A percentile compares a stretch with the other conserved stretches of the same genome.
These are phyloP conservation scores for Arbacia lixula DNA, from an alignment of 53 echinoderm and acorn worm species.

Conservation along the genomic window DNA sequence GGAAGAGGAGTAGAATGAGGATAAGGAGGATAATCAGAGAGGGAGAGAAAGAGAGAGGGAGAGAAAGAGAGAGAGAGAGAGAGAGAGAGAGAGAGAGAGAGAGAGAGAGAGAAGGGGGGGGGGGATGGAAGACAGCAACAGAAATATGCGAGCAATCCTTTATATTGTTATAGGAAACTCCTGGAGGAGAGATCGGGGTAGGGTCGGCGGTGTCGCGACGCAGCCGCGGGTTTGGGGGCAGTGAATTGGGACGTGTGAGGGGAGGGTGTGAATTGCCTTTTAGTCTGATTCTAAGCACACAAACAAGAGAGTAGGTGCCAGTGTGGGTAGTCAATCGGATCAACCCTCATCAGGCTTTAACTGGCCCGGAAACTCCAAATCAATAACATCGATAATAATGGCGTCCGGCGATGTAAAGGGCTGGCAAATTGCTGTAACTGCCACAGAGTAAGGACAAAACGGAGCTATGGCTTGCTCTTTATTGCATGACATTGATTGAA, in stretches of 20 bases:
- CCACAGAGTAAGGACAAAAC: too few species aligned
- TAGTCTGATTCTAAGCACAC: slow-evolving; percentile 37
- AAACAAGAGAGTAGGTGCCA: slow-evolving; percentile 53
- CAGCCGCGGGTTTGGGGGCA: background rate
- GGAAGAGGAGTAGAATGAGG: too few species aligned
- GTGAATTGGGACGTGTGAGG: slow-evolving; percentile 41
- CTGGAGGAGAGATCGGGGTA: too few species aligned
- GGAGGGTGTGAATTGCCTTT: slow-evolving; percentile 59
- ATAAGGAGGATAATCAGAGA: too few species aligned
- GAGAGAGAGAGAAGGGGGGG: too few species aligned
- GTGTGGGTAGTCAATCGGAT: slow-evolving; percentile 39
- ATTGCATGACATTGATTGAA: slow-evolving; percentile 44
- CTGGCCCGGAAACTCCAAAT: slow-evolving; percentile 48
- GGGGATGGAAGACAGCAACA: too few species aligned
- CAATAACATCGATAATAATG: slow-evolving; percentile 52
- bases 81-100: too few species aligned
- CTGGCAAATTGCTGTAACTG: slow-evolving; percentile 48
- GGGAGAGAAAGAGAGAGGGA: too few species aligned
- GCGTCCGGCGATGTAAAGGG: slow-evolving; percentile 25
- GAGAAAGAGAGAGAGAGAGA: too few species aligned
- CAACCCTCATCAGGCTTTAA: slow-evolving; percentile 16
- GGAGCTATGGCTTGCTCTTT: slow-evolving; percentile 18
- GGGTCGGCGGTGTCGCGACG: slow-evolving; percentile 13
- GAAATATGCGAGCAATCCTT: too few species aligned
- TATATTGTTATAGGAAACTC: too few species aligned